phyloP scores from a whole-genome alignment of 2,888 invertebrate genomes.

The Drosophila tanythrix region DNA sequence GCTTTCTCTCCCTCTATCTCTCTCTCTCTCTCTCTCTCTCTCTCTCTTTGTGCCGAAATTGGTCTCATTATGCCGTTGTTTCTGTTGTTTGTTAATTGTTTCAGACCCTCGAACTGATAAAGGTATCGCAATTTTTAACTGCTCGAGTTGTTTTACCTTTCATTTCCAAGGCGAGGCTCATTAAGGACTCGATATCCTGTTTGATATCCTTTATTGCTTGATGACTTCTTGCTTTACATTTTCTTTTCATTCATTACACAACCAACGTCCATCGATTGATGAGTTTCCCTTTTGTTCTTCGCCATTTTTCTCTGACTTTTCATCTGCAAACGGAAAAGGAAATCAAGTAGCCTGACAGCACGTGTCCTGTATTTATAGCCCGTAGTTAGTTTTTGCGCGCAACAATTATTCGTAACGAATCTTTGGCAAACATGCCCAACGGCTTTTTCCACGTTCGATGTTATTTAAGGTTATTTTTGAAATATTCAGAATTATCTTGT shows the following conservation, averaged over 20 bases:
- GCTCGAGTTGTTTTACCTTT: slow-evolving; percentile 27
- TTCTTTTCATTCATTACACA: slow-evolving; percentile 35
- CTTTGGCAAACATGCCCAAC: not conserved
- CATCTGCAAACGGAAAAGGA: slow-evolving; percentile 42
- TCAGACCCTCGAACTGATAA: slow-evolving; percentile 60
- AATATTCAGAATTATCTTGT: not conserved
- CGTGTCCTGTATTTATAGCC: slow-evolving; percentile 43
- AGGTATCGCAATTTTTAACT: slow-evolving; percentile 56
- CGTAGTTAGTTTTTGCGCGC: slow-evolving; percentile 15
- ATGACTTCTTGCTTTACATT: slow-evolving; percentile 52
- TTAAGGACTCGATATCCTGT: slow-evolving; percentile 54
- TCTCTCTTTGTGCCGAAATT: slow-evolving; percentile 46
- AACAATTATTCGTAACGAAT: slow-evolving; percentile 39
- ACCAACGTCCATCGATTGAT: slow-evolving; percentile 50
- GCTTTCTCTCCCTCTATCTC: not conserved
- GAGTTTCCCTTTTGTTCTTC: slow-evolving; percentile 10
- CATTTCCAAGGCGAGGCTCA: slow-evolving; percentile 34
- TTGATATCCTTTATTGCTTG: slow-evolving; percentile 58
- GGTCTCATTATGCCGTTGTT: slow-evolving; percentile 66
- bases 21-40: slow-evolving; percentile 6
- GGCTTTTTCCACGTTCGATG: too few relatives aligned
- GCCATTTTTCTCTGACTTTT: slow-evolving; percentile 6
- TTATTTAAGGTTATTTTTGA: too few relatives aligned
- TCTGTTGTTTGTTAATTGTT: slow-evolving; percentile 73
- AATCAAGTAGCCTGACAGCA: slow-evolving; percentile 57